Conservation (phyloP, 2,888 invertebrate species). For the Altica lythri region DNA sequence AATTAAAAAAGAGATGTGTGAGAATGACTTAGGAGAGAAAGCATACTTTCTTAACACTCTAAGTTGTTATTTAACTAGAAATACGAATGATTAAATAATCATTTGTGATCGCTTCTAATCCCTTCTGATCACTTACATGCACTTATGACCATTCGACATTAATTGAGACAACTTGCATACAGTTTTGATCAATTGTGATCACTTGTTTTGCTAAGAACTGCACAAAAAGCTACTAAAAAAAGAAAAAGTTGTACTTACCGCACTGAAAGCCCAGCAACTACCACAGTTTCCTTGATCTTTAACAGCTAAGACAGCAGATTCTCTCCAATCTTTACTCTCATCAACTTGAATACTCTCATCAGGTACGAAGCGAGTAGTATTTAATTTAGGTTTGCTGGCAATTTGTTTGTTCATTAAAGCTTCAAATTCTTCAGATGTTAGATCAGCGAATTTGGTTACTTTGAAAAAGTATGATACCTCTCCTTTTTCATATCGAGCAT, state of each 20-base stretch:
- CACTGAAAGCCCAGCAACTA: slow-evolving; percentile 96
- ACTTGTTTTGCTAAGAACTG: too few relatives aligned
- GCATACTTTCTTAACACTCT: too few relatives aligned
- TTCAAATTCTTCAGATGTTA: slow-evolving; percentile 41
- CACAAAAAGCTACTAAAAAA: too few relatives aligned
- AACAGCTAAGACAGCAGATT: slow-evolving; percentile 57
- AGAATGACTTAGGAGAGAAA: too few relatives aligned
- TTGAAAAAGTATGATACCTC: neutral
- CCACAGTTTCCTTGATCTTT: slow-evolving; percentile 90
- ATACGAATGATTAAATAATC: too few relatives aligned
- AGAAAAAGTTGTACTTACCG: slow-evolving; percentile 54
- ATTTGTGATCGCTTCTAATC: too few relatives aligned
- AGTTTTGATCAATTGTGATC: too few relatives aligned
- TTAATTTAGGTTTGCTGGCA: neutral
- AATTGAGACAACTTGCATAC: too few relatives aligned
- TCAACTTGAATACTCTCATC: neutral
- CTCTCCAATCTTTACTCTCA: neutral
- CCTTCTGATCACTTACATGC: too few relatives aligned
- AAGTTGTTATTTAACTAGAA: too few relatives aligned
- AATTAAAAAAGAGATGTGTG: too few relatives aligned
- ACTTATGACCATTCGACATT: too few relatives aligned
- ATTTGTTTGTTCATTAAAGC: neutral
- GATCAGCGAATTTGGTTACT: slow-evolving; percentile 11
- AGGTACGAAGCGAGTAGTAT: neutral
- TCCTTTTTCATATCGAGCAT: slow-evolving; percentile 10